phyloP scores from a whole-genome alignment of 1,140 invertebrate species.

The Cherax destructor region DNA sequence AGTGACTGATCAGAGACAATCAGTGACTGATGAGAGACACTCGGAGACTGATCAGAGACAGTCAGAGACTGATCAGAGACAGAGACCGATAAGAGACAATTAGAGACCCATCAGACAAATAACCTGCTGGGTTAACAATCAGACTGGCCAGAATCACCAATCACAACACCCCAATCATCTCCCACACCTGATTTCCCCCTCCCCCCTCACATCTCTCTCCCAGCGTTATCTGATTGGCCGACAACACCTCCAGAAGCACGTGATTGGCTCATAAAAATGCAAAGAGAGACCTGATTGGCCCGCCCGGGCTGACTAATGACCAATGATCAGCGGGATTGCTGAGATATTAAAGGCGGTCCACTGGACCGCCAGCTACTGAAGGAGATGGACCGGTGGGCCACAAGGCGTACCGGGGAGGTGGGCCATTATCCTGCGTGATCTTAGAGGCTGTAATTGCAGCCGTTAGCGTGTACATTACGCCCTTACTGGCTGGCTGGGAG shows the following conservation, averaged over 20 bases:
- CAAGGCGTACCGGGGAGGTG: neutral
- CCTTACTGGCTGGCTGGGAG: no score
- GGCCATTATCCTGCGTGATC: neutral
- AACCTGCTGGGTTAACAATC: no score
- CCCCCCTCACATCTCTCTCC: no score
- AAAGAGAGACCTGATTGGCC: neutral
- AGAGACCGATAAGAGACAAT: no score
- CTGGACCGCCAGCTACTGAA: neutral
- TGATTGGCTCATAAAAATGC: slow-evolving; percentile 8
- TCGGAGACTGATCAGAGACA: no score
- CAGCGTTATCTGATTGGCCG: slow-evolving; percentile 1
- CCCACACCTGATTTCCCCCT: no score
- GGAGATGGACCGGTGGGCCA: neutral
- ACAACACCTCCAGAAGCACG: neutral
- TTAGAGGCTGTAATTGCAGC: neutral
- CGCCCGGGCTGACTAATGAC: neutral
- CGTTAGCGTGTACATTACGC: neutral
- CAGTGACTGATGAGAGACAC: no score
- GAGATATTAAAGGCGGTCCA: neutral
- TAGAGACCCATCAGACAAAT: no score
- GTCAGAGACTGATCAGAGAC: no score
- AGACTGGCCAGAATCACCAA: no score
- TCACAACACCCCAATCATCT: no score
- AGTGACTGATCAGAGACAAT: no score
- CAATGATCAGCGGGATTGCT: neutral